Evolutionary conservation across 2,113 vertebrate species (phyloP), one percentile per base, ranked within the genome.

Genomic region (Mastomys coucha): DNA sequence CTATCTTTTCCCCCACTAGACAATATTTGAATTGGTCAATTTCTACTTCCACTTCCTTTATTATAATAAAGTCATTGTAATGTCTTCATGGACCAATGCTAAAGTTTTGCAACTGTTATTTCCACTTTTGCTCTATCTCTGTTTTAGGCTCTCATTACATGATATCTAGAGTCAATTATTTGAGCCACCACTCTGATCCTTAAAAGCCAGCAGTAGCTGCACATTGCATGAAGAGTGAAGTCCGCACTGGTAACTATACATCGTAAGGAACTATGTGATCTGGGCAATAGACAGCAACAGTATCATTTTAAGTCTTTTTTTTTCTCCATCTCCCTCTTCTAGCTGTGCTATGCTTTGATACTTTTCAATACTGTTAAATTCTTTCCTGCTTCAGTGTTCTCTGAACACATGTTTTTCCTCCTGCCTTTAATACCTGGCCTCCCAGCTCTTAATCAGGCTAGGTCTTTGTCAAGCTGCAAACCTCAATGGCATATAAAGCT

Each of bases 281-380:
- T 67, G 67, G 36, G 24, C 85, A 89, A 69, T 72, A 93, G 42
- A 96, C 56, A 91, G 89, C 69, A 75, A 28, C 58, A 73, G 33
- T 91, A 60, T 93, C 72, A 94, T 92, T 94, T 95, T 33, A 92
- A 82, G 28, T 85, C 53, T 63, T 63, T 33, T 69, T 65, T 87
- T 91, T 78, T 14, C 13, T 11, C 11, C 16, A 9, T 67, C 22
- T 93, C 45, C 80, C 26, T 97, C 92, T 39, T 90, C 91, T 45
- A 89, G 12, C 93, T 96, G 51, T 94, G 51, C 76, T 45, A 58
- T 90, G 89, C 88, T 93, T 95, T 96, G 94, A 97, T 95, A 96
- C 95, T 96, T 95, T 85, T 97, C 95, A 94, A 12, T 94, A 89
- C 90, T 96, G 84, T 86, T 92, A 97, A 91, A 93, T 92, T 97